Conservation (phyloP, 2,797 vertebrate genomes). For the Chiloscyllium punctatum region DNA sequence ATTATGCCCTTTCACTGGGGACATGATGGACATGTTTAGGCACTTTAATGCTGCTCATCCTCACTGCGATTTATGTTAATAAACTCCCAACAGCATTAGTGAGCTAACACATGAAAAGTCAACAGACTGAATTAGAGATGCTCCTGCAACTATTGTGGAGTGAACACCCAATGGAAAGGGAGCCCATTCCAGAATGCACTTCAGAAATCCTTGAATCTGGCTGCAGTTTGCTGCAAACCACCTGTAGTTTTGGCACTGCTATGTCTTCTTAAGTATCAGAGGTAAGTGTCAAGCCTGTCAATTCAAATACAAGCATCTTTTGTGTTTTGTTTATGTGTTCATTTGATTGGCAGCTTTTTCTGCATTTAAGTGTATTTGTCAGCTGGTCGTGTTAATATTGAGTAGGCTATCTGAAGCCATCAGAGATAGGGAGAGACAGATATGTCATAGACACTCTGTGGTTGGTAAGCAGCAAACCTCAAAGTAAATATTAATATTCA, state of each 20-base stretch:
- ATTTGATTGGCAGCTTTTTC: slow-evolving; percentile 9
- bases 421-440: background rate
- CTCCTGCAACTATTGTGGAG: background rate
- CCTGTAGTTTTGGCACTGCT: background rate
- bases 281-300: background rate
- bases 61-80: slow-evolving; percentile 15
- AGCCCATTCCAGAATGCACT: background rate
- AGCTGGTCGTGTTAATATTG: slow-evolving; percentile 3
- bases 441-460: background rate
- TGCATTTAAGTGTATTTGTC: slow-evolving; percentile 10
- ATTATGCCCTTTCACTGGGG: background rate
- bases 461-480: background rate
- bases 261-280: background rate
- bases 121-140: background rate
- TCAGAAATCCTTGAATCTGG: background rate
- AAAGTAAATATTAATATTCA: slow-evolving; percentile 20
- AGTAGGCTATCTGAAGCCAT: slow-evolving; percentile 7
- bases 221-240: background rate
- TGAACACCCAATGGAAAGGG: background rate
- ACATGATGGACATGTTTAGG: background rate
- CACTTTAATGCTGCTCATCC: background rate
- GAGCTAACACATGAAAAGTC: background rate
- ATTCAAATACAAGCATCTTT: slow-evolving; percentile 19
- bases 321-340: background rate
- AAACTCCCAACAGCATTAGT: background rate